Conservation (phyloP, 1,140 invertebrate genomes). For the Antheraea mylitta region DNA sequence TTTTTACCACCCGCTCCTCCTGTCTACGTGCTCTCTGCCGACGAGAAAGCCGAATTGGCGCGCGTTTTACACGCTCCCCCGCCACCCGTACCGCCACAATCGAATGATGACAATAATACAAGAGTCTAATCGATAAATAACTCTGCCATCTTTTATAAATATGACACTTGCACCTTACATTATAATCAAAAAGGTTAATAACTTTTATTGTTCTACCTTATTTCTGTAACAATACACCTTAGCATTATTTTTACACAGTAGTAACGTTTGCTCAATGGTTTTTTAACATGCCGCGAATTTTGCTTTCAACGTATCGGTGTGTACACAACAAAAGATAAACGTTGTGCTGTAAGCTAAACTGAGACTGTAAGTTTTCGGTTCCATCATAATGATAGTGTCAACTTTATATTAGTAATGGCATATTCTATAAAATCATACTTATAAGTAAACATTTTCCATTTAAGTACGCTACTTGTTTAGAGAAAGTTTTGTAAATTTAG, state of each 20-base stretch:
- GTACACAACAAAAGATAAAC: background rate
- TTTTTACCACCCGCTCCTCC: constrained; percentile 78
- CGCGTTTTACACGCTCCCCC: constrained; percentile 58
- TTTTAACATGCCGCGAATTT: background rate
- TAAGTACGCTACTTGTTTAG: constrained; percentile 29
- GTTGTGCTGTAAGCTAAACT: background rate
- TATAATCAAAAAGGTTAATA: background rate
- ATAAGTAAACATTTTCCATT: constrained; percentile 1
- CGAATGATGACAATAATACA: constrained; percentile 43
- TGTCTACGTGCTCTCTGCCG: constrained; percentile 79
- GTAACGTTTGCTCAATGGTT: background rate
- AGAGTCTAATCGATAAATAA: constrained; percentile 46
- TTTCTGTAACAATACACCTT: background rate
- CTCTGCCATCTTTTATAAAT: constrained; percentile 1
- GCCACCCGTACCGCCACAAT: constrained; percentile 36
- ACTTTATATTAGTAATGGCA: background rate
- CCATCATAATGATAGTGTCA: background rate
- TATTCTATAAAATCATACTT: background rate
- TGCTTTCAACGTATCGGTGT: background rate
- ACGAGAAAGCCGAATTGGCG: constrained; percentile 74
- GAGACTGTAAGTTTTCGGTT: background rate
- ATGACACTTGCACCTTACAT: background rate
- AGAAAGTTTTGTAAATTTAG: constrained; percentile 32
- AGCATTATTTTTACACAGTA: too few species aligned
- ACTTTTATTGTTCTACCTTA: background rate